These are phyloP conservation scores for Ericerus pela DNA, from an alignment of 1,140 invertebrate species.

Conservation along the genomic window DNA sequence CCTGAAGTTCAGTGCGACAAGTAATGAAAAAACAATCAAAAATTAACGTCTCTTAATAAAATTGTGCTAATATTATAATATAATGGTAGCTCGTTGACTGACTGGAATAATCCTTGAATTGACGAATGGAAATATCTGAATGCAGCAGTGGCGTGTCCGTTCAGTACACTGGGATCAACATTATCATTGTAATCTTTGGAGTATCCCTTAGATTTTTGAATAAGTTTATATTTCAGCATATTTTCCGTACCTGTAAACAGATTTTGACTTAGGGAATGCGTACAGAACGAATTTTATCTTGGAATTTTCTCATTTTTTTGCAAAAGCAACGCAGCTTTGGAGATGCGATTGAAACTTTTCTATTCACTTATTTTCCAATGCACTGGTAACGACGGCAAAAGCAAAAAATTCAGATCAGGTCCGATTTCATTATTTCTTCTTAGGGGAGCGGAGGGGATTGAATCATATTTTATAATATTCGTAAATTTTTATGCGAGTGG, in stretches of 20 bases:
- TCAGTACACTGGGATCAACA: conserved; percentile 62
- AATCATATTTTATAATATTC: too few species aligned
- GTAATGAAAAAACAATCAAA: conserved; percentile 1
- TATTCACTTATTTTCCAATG: too few species aligned
- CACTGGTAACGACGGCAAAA: too few species aligned
- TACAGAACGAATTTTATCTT: neutral
- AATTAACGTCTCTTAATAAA: neutral
- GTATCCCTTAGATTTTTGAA: conserved; percentile 46
- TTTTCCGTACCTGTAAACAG: conserved; percentile 44
- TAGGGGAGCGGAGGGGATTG: too few species aligned
- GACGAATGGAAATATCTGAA: conserved; percentile 77
- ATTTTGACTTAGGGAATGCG: neutral
- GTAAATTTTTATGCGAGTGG: too few species aligned
- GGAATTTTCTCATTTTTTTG: neutral
- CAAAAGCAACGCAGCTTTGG: neutral
- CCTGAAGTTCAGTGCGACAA: conserved; percentile 32
- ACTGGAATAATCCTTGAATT: conserved; percentile 63
- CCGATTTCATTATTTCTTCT: too few species aligned
- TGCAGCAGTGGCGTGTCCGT: conserved; percentile 72
- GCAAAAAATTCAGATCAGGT: too few species aligned
- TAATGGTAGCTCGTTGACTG: too few species aligned
- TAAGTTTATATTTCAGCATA: conserved; percentile 49
- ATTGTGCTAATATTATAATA: neutral
- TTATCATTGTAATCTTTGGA: conserved; percentile 72
- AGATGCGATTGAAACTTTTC: neutral